phyloP scores from a whole-genome alignment of 2,797 vertebrate genomes.

The Bucorvus abyssinicus region DNA sequence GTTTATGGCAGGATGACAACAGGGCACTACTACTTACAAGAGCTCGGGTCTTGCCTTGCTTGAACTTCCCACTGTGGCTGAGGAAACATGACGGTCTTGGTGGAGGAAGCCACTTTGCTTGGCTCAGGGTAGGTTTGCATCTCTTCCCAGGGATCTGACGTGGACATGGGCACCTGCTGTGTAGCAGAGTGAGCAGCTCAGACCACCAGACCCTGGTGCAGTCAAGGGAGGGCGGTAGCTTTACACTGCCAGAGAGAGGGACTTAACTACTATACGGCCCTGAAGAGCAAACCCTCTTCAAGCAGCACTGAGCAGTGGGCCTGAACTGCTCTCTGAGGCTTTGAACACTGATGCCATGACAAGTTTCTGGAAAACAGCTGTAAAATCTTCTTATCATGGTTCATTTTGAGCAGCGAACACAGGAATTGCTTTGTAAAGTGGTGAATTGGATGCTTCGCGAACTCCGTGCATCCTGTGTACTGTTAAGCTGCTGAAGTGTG shows the following conservation, averaged over 20 bases:
- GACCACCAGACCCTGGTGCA: neutral
- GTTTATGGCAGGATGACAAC: neutral
- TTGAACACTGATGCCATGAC: neutral
- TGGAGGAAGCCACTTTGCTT: neutral
- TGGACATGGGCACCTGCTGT: neutral
- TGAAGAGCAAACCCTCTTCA: neutral
- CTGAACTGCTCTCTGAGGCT: neutral
- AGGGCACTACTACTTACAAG: neutral
- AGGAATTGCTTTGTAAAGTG: neutral
- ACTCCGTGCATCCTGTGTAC: neutral
- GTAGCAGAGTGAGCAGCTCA: neutral
- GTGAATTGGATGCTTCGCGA: neutral
- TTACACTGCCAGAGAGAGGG: neutral
- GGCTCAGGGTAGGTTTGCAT: neutral
- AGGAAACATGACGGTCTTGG: accelerated
- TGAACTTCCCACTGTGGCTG: accelerated
- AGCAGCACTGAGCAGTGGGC: neutral
- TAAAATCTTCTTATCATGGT: neutral
- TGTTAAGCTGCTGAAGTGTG: neutral
- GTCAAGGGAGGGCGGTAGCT: neutral
- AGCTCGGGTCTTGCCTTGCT: neutral
- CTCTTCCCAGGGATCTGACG: accelerated
- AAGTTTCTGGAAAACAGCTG: neutral
- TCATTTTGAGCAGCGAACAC: neutral
- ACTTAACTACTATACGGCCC: neutral